Evolutionary conservation across 2,797 vertebrate species (phyloP).

Genomic region (Gorsachius magnificus): DNA sequence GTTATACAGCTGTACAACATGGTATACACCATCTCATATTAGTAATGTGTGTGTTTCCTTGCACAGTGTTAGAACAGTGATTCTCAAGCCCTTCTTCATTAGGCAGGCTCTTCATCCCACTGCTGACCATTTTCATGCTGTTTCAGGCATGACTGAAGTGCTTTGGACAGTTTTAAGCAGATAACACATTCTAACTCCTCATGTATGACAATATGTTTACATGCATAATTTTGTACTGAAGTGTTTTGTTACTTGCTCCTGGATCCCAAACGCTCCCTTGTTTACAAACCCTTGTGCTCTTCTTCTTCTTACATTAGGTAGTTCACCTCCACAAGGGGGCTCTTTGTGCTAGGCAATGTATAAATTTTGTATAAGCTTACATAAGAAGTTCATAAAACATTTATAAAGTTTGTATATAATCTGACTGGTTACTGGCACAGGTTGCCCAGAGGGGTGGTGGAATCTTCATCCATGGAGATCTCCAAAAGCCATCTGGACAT

Average conservation of each 20-base stretch:
- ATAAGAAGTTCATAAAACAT: neutral
- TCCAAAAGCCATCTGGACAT: neutral
- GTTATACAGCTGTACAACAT: neutral
- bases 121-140: neutral
- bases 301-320: neutral
- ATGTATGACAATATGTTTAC: neutral
- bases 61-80: neutral
- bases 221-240: neutral
- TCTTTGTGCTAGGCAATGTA: neutral
- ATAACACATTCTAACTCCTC: neutral
- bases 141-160: neutral
- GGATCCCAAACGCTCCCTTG: neutral
- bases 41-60: neutral
- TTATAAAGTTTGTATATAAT: neutral
- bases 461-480: neutral
- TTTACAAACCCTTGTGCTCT: neutral
- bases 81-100: neutral
- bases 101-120: neutral
- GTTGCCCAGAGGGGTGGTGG: neutral
- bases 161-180: neutral
- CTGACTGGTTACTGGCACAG: neutral
- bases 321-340: neutral
- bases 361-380: neutral
- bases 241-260: neutral
- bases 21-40: neutral